Evolutionary conservation across 2,113 vertebrate species (phyloP).

Genomic region (Alligator mississippiensis): DNA sequence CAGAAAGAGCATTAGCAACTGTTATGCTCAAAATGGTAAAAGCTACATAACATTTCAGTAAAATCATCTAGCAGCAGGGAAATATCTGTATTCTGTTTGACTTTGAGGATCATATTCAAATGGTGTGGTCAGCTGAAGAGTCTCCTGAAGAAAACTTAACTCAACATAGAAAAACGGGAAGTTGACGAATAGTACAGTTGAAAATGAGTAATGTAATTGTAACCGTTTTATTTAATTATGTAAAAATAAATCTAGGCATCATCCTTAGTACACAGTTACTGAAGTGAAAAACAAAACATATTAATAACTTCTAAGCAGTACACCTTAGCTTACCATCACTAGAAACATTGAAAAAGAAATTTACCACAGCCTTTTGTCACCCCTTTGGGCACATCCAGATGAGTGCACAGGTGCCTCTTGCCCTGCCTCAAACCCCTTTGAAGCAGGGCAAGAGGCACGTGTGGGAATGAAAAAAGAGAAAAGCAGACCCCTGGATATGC

Average conservation of each 20-base stretch:
- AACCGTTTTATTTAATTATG: background rate
- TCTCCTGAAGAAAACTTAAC: background rate
- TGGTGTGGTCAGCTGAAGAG: background rate
- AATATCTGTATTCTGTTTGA: constrained; percentile 5
- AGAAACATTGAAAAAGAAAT: background rate
- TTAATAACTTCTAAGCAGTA: background rate
- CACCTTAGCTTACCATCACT: background rate
- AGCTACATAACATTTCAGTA: background rate
- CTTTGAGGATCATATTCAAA: background rate
- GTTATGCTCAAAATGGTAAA: background rate
- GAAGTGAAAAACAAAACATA: background rate
- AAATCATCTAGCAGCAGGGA: background rate
- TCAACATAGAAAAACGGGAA: background rate
- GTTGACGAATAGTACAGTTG: background rate
- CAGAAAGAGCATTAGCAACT: background rate
- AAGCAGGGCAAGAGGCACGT: too few species aligned
- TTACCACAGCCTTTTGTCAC: too few species aligned
- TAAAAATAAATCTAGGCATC: background rate
- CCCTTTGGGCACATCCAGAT: too few species aligned
- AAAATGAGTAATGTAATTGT: background rate
- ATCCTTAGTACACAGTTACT: background rate
- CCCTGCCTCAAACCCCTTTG: too few species aligned
- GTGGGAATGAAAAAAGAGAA: too few species aligned
- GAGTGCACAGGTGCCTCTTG: too few species aligned
- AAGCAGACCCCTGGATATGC: too few species aligned